Evolutionary conservation across 2,113 vertebrate genomes (phyloP).

Genomic region (Thalassarche chlororhynchos): DNA sequence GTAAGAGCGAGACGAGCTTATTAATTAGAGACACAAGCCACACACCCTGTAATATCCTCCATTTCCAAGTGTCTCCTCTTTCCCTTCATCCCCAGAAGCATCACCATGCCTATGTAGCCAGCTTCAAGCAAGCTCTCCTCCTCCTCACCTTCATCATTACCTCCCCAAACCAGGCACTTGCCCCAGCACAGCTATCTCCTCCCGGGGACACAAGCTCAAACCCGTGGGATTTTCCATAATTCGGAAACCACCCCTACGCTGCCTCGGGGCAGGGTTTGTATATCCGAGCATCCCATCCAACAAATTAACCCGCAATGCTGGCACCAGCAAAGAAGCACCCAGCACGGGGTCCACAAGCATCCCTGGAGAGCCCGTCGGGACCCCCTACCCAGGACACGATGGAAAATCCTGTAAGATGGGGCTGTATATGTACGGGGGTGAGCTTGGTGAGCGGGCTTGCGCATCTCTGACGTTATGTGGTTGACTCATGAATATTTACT

Average conservation of each 20-base stretch:
- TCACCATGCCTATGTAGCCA: background rate
- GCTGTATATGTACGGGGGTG: rapidly evolving
- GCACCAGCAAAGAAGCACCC: background rate
- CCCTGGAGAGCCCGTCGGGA: rapidly evolving
- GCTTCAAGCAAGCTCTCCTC: background rate
- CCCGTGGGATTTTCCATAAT: background rate
- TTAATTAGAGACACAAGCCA: background rate
- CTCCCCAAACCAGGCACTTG: background rate
- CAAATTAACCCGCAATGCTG: background rate
- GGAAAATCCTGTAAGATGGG: background rate
- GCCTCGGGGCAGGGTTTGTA: background rate
- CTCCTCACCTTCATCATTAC: background rate
- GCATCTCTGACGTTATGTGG: background rate
- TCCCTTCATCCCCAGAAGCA: background rate
- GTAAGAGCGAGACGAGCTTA: background rate
- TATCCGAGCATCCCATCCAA: background rate
- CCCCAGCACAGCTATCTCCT: background rate
- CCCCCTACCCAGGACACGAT: background rate
- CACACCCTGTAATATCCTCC: background rate
- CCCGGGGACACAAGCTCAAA: background rate
- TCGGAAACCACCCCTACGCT: background rate
- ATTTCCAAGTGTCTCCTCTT: background rate
- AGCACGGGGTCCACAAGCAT: background rate
- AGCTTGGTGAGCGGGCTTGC: background rate
- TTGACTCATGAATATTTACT: background rate